phyloP scores from a whole-genome alignment of 2,888 invertebrate species.

The Drosophila paranaensis region DNA sequence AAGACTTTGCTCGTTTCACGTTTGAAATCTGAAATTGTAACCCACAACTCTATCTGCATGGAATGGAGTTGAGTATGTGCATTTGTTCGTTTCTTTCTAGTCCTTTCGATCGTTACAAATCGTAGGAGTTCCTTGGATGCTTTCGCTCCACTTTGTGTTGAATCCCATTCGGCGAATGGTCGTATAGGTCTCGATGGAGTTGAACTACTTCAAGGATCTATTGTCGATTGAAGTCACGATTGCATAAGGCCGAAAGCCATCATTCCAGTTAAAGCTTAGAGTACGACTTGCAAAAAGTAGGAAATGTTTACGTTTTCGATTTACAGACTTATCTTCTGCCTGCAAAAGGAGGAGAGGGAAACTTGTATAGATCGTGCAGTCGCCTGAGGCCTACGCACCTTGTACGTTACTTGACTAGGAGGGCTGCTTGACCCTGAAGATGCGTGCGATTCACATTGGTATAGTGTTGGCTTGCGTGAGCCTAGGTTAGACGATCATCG shows the following conservation, averaged over 20 bases:
- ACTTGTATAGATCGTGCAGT: background rate
- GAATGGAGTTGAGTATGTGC: background rate
- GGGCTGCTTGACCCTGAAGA: background rate
- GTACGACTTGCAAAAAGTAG: background rate
- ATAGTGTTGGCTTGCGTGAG: background rate
- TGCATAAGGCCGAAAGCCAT: background rate
- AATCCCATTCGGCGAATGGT: background rate
- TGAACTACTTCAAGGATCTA: background rate
- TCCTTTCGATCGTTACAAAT: background rate
- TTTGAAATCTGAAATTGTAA: background rate
- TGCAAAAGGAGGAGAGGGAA: background rate
- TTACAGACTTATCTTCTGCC: background rate
- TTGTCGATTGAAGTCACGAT: background rate
- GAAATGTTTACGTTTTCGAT: background rate
- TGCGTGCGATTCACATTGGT: background rate
- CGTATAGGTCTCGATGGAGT: background rate
- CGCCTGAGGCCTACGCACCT: background rate
- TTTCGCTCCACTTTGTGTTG: background rate
- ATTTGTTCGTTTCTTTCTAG: background rate
- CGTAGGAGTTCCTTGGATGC: conserved; percentile 1
- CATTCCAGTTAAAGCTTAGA: background rate
- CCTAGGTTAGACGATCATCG: background rate
- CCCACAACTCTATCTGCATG: background rate
- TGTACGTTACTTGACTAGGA: background rate
- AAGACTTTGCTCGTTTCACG: background rate